Conservation (phyloP, 2,797 vertebrate species). For the Helarctos malayanus region DNA sequence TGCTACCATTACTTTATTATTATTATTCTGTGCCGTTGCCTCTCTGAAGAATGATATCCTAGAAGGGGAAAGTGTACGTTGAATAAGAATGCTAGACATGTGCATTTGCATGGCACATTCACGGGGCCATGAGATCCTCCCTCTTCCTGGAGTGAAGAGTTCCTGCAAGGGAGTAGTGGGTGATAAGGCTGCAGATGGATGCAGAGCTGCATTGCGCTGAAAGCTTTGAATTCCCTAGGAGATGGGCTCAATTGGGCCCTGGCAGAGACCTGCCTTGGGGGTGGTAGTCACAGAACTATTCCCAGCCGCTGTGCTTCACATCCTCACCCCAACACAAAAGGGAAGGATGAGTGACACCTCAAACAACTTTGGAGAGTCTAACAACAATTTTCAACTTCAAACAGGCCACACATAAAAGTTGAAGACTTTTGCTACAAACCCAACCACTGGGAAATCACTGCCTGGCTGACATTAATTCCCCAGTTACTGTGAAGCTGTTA, state of each 20-base stretch:
- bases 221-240: constrained; percentile 89
- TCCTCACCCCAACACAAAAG: constrained; percentile 88
- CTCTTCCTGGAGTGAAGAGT: constrained; percentile 42
- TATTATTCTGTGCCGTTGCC: neutral
- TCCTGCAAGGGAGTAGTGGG: constrained; percentile 25
- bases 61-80: neutral
- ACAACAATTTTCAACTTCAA: constrained; percentile 93
- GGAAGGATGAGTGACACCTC: constrained; percentile 91
- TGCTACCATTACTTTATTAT: neutral
- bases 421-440: constrained; percentile 92
- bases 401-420: constrained; percentile 93
- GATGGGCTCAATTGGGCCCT: constrained; percentile 85
- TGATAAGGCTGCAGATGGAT: neutral
- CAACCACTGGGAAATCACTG: constrained; percentile 92
- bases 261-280: constrained; percentile 88
- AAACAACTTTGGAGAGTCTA: constrained; percentile 92
- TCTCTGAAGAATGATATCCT: neutral
- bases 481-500: constrained; percentile 87
- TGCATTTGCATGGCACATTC: neutral
- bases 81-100: constrained; percentile 10
- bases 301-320: constrained; percentile 87
- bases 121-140: neutral
- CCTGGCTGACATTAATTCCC: constrained; percentile 91
- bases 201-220: constrained; percentile 76
- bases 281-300: constrained; percentile 87